Percentiles rank a stretch among this genome's conserved stretches.
These are phyloP conservation scores for Hydrozoanthus gracilis DNA, from an alignment of 92 coral and sea anemone genomes.

Conservation along the genomic window DNA sequence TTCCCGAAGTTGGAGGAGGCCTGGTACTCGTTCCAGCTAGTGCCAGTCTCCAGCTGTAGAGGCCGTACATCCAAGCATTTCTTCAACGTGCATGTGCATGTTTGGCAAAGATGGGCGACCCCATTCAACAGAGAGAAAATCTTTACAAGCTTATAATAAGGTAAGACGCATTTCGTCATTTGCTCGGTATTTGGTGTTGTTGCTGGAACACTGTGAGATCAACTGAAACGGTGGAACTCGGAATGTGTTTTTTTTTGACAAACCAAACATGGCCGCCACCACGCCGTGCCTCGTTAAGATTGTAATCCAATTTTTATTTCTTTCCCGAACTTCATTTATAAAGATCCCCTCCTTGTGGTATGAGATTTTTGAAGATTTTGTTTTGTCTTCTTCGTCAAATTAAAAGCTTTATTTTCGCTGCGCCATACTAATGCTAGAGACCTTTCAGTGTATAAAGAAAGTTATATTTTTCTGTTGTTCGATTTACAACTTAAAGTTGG, in stretches of 20 bases:
- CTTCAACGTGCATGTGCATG: slow-evolving; percentile 24
- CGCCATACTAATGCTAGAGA: too few relatives aligned
- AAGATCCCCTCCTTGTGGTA: too few relatives aligned
- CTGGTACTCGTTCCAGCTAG: background rate
- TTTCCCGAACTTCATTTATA: slow-evolving; percentile 2
- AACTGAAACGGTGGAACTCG: background rate
- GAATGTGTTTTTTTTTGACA: background rate
- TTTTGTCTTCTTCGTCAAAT: background rate
- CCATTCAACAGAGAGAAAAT: slow-evolving; percentile 88
- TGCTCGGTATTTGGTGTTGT: background rate
- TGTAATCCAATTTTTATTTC: background rate
- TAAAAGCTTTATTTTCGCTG: background rate
- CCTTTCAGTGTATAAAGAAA: too few relatives aligned
- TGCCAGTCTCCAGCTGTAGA: slow-evolving; percentile 13
- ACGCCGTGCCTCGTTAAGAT: slow-evolving; percentile 27
- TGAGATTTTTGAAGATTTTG: background rate
- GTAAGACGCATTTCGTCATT: slow-evolving; percentile 45
- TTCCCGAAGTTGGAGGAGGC: too few relatives aligned
- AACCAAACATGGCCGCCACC: slow-evolving; percentile 39
- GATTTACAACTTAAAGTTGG: too few relatives aligned
- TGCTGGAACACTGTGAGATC: background rate
- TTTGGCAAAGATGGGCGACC: slow-evolving; percentile 75
- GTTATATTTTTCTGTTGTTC: too few relatives aligned
- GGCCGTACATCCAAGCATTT: background rate
- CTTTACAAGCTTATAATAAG: slow-evolving; percentile 94